Percentiles rank a stretch among this genome's conserved stretches.
These are phyloP conservation scores for Acrocephalus scirpaceus DNA, from an alignment of 2,797 vertebrate genomes.

Conservation along the genomic window DNA sequence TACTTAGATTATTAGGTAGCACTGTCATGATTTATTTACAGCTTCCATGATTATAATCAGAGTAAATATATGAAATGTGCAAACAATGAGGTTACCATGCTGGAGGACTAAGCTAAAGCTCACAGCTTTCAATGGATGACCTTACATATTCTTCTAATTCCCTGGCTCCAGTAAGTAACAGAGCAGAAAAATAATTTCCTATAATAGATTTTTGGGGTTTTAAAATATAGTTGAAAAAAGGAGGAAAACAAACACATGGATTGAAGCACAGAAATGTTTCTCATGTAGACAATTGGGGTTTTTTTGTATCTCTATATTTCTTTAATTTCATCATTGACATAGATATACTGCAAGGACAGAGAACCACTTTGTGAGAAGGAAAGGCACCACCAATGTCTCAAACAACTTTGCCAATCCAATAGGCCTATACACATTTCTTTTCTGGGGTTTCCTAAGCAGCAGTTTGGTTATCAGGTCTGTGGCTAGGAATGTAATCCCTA, in stretches of 20 bases:
- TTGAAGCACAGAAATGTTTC: background rate
- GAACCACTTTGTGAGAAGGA: background rate
- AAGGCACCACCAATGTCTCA: background rate
- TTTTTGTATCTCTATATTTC: background rate
- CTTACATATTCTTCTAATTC: background rate
- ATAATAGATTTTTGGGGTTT: background rate
- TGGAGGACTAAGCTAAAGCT: background rate
- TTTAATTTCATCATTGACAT: background rate
- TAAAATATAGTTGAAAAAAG: background rate
- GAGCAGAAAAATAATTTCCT: background rate
- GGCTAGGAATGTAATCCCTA: background rate
- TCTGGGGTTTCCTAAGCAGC: background rate
- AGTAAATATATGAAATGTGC: background rate
- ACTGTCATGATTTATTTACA: background rate
- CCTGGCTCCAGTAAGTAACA: background rate
- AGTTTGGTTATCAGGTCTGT: background rate
- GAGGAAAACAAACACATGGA: background rate
- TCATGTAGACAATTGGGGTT: background rate
- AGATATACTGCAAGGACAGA: background rate
- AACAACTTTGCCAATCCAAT: background rate
- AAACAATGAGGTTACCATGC: background rate
- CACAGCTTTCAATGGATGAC: background rate
- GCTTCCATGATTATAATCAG: background rate
- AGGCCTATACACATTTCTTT: background rate
- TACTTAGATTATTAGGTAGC: background rate